Conservation (phyloP, 2,888 invertebrate genomes). For the Creontiades dilutus region DNA sequence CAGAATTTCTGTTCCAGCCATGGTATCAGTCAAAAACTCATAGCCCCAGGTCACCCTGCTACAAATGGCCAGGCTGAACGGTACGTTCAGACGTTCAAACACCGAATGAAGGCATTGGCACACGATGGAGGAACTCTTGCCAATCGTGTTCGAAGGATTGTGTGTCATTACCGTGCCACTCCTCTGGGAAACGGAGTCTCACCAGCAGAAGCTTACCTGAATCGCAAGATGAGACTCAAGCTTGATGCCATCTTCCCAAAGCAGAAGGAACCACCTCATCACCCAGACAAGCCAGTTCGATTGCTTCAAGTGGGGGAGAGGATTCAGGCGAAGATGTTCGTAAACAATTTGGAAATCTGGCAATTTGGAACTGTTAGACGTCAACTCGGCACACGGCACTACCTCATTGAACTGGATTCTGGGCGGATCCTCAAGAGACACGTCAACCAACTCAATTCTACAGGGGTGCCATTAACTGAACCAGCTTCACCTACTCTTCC, state of each 20-base stretch:
- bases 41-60: constrained; percentile 73
- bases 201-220: constrained; percentile 72
- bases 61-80: constrained; percentile 75
- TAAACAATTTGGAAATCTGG: background rate
- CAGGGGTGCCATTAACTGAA: background rate
- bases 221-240: constrained; percentile 63
- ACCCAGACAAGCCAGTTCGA: background rate
- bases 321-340: background rate
- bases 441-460: constrained; percentile 18
- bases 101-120: constrained; percentile 64
- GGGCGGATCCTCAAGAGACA: constrained; percentile 6
- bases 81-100: constrained; percentile 71
- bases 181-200: constrained; percentile 21
- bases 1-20: too few relatives aligned
- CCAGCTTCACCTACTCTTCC: too few relatives aligned
- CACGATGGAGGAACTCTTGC: constrained; percentile 2
- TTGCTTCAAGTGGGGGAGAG: constrained; percentile 1
- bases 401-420: constrained; percentile 3
- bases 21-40: too few relatives aligned
- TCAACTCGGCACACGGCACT: background rate
- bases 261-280: too few relatives aligned
- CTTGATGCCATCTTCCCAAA: constrained; percentile 64
- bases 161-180: constrained; percentile 45
- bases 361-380: background rate
- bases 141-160: background rate